phyloP scores from a whole-genome alignment of 1,140 invertebrate species.

The Lasioglossum albipes region DNA sequence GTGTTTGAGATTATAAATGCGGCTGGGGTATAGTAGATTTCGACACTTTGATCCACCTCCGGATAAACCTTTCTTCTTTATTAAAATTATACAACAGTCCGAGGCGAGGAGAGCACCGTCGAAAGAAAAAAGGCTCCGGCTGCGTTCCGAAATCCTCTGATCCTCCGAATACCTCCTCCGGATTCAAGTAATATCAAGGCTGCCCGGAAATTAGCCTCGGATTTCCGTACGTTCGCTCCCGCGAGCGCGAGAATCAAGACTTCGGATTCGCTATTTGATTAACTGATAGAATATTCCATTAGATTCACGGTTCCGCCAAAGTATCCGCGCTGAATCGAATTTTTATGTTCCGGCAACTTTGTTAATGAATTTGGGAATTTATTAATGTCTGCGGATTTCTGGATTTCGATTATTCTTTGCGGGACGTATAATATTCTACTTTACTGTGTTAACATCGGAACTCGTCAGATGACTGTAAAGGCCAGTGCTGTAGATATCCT shows the following conservation, averaged over 20 bases:
- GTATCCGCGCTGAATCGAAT: too few species aligned
- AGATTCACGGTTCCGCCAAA: too few species aligned
- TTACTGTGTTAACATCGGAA: too few species aligned
- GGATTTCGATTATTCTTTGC: too few species aligned
- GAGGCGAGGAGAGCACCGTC: too few species aligned
- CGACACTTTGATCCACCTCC: background rate
- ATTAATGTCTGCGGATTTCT: too few species aligned
- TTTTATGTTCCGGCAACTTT: too few species aligned
- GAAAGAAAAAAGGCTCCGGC: background rate
- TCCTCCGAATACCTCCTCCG: background rate
- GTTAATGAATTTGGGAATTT: too few species aligned
- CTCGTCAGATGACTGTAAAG: too few species aligned
- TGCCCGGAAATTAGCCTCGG: background rate
- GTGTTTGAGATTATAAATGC: background rate
- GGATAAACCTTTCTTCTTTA: slow-evolving; percentile 1
- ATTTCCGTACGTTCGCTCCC: background rate
- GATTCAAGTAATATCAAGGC: background rate
- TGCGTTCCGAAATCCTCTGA: background rate
- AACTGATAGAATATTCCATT: background rate
- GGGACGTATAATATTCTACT: too few species aligned
- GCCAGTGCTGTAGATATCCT: too few species aligned
- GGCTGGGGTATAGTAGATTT: background rate
- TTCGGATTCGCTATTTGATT: background rate
- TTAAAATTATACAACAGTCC: background rate
- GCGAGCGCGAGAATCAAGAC: background rate